Evolutionary conservation across 2,888 invertebrate species (phyloP), one percentile per base, ranked within the genome.

Genomic region (Caenorhabditis afra): DNA sequence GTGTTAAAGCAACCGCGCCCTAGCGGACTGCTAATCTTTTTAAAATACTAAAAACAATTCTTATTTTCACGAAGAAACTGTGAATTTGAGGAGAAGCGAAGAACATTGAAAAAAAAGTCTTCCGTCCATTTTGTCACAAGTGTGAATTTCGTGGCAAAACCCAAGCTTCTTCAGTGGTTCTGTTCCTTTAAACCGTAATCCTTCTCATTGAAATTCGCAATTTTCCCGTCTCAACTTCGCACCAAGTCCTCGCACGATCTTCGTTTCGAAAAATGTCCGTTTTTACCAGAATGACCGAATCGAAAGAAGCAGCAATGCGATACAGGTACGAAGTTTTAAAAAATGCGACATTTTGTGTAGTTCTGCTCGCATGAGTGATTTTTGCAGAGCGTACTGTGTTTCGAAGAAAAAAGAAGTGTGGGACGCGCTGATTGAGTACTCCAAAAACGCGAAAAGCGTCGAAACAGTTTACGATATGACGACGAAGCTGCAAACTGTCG

Each of bases 391-490:
- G 5, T 71, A 41, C 41, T 71, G 71, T 39, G 18, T 52, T 0
- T 55, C 62, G 12, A 71, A 64, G n/a, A 71, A 71, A 41, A 39
- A 55, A 29, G 62, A 62, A 62, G 64, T 71, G 0, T 71, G 71
- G 71, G 53, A 62, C 14, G 49, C 52, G 16, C 20, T 71, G 41
- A 71, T 71, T 29, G 1, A 14, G 1, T 14, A 62, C 55, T 55
- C 57, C 5, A 71, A 71, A 44, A 14, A 57, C 3, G 55, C 71
- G 16, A 71, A 71, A 47, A 37, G 62, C 11, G 49, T 71, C 16
- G 71, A 71, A 20, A 71, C 55, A 57, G 71, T 71, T 23, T 71
- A 71, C 45, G 71, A 71, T 49, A 61, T 71, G 64, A 64, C 71
- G 55, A 71, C 71, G 23, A 47, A 55, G 29, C 22, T 71, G 62